Evolutionary conservation across 2,113 vertebrate genomes (phyloP).

Genomic region (Vulpes vulpes): DNA sequence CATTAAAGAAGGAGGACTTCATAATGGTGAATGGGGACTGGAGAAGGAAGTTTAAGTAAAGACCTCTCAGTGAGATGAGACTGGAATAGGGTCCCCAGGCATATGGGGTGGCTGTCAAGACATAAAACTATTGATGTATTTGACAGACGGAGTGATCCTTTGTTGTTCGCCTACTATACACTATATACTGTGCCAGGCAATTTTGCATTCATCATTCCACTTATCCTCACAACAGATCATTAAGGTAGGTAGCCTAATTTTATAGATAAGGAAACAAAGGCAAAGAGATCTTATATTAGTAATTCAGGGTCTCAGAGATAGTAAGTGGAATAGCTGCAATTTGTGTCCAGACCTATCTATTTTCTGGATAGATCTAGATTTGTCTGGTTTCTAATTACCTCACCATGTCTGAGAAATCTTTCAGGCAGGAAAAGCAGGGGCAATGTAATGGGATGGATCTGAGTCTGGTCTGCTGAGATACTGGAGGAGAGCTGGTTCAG

Average conservation of each 20-base stretch:
- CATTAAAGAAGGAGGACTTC: constrained; percentile 22
- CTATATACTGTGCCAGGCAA: neutral
- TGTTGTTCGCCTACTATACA: neutral
- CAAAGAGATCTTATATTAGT: neutral
- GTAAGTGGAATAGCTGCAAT: neutral
- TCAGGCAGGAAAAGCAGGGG: neutral
- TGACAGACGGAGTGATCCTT: neutral
- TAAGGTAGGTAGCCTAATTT: neutral
- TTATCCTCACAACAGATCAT: neutral
- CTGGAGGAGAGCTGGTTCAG: neutral
- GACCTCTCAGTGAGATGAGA: constrained; percentile 15
- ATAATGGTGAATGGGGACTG: neutral
- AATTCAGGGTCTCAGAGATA: neutral
- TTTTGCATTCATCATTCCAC: neutral
- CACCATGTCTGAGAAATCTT: neutral
- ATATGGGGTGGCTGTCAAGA: neutral
- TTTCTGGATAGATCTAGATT: neutral
- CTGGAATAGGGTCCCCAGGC: neutral
- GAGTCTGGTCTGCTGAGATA: neutral
- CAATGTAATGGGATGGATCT: neutral
- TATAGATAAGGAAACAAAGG: neutral
- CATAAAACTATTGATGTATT: neutral
- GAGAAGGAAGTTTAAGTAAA: neutral
- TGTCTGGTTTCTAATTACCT: neutral
- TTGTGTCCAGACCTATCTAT: neutral